Conservation (phyloP, 1,140 invertebrate species). For the Drosophila bipectinata region DNA sequence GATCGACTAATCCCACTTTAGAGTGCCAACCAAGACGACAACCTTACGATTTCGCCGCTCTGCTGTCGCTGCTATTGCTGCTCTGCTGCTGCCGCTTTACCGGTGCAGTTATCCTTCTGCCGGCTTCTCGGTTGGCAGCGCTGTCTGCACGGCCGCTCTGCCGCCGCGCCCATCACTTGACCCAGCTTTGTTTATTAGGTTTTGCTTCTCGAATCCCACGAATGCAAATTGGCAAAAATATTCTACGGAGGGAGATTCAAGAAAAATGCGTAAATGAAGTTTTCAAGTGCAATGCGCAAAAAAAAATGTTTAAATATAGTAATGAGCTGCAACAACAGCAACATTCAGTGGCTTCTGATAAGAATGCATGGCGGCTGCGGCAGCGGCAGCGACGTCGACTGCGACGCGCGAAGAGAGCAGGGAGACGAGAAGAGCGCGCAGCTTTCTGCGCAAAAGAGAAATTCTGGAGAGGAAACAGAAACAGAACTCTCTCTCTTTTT, state of each 20-base stretch:
- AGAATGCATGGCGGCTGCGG: constrained; percentile 18
- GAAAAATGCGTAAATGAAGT: constrained; percentile 62
- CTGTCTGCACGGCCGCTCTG: background rate
- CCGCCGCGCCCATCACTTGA: constrained; percentile 55
- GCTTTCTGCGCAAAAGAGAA: constrained; percentile 63
- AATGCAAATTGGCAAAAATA: constrained; percentile 36
- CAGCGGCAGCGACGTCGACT: constrained; percentile 15
- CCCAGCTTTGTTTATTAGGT: constrained; percentile 28
- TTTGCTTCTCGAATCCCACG: constrained; percentile 23
- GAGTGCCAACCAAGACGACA: background rate
- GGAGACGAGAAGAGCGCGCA: constrained; percentile 56
- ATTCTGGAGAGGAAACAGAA: constrained; percentile 4
- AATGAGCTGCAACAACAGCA: constrained; percentile 2
- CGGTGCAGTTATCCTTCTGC: constrained; percentile 29
- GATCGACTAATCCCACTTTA: background rate
- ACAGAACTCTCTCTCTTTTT: background rate
- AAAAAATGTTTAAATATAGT: constrained; percentile 40
- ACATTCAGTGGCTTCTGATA: constrained; percentile 23
- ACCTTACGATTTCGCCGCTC: constrained; percentile 20
- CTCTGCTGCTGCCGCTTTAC: background rate
- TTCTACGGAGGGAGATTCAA: too few species aligned
- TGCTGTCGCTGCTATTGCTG: background rate
- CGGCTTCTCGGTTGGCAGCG: constrained; percentile 13
- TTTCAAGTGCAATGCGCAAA: constrained; percentile 75
- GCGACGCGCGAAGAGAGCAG: constrained; percentile 31